phyloP scores from a whole-genome alignment of 2,888 invertebrate species.

The Neoaliturus tenellus region DNA sequence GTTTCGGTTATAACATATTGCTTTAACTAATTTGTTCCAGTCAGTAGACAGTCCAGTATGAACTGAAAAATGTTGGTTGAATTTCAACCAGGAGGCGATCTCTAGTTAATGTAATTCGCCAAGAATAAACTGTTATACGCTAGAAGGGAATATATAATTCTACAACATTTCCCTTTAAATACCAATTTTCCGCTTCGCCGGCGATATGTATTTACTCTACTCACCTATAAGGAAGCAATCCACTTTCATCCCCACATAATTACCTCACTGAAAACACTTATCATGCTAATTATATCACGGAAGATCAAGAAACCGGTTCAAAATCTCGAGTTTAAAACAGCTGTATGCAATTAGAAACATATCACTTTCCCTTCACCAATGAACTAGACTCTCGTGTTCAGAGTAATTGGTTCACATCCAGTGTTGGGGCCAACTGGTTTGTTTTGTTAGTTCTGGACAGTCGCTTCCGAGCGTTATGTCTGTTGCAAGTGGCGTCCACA shows the following conservation, averaged over 20 bases:
- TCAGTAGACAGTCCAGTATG: too few relatives aligned
- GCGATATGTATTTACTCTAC: neutral
- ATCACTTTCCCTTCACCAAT: slow-evolving; percentile 34
- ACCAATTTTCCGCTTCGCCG: neutral
- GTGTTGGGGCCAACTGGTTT: slow-evolving; percentile 10
- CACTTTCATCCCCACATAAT: neutral
- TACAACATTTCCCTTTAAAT: too few relatives aligned
- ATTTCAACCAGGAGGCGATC: too few relatives aligned
- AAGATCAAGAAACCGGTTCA: slow-evolving; percentile 9
- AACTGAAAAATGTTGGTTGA: too few relatives aligned
- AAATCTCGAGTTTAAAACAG: slow-evolving; percentile 12
- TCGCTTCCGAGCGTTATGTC: neutral
- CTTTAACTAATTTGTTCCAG: too few relatives aligned
- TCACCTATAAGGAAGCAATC: neutral
- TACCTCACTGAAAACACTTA: neutral
- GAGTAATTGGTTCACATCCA: neutral
- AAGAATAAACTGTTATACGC: too few relatives aligned
- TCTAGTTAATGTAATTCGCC: too few relatives aligned
- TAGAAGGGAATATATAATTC: too few relatives aligned
- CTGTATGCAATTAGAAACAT: slow-evolving; percentile 2
- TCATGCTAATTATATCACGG: neutral
- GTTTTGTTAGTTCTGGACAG: neutral
- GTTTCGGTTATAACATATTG: too few relatives aligned
- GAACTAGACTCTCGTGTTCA: neutral
- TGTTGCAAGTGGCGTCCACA: neutral